phyloP scores from a whole-genome alignment of 2,797 vertebrate genomes.

The Muraenolepis orangiensis region DNA sequence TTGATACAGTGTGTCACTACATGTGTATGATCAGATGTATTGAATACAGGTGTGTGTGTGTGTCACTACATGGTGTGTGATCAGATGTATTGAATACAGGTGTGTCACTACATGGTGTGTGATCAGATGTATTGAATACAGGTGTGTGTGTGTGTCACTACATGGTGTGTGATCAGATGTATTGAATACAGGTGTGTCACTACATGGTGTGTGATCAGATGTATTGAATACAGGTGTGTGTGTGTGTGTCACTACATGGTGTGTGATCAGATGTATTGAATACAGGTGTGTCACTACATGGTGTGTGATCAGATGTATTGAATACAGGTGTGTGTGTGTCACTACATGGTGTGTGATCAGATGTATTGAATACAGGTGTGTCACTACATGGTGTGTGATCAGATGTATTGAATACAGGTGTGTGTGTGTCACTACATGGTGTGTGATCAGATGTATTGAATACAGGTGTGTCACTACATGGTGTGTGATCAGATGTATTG shows the following conservation, averaged over 20 bases:
- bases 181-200: constrained; percentile 5
- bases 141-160: constrained; percentile 16
- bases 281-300: background rate
- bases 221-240: no score
- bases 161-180: background rate
- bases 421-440: constrained; percentile 7
- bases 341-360: background rate
- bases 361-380: constrained; percentile 11
- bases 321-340: constrained; percentile 14
- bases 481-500: no score
- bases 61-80: constrained; percentile 2
- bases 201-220: constrained; percentile 8
- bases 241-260: constrained; percentile 7
- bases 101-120: constrained; percentile 2
- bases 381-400: constrained; percentile 2
- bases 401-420: no score
- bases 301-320: no score
- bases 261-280: constrained; percentile 1
- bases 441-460: constrained; percentile 1
- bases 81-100: constrained; percentile 6
- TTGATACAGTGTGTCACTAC: constrained; percentile 11
- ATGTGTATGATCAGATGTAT: constrained; percentile 1
- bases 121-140: no score
- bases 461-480: background rate
- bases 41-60: no score